Conservation (phyloP, 1,140 invertebrate species). For the Campoletis sonorensis region DNA sequence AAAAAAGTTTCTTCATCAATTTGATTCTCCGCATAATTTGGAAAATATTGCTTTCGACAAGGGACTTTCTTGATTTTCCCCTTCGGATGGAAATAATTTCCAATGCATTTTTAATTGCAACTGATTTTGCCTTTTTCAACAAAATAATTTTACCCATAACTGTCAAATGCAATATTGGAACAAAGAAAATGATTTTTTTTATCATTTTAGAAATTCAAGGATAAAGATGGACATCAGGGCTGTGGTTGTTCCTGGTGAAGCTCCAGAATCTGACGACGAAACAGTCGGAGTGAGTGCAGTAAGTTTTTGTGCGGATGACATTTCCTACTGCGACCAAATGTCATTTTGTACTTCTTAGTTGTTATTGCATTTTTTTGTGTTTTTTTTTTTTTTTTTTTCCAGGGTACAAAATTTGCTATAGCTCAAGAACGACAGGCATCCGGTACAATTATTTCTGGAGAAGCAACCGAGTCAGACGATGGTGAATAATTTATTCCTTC, state of each 20-base stretch:
- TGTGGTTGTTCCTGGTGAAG: slow-evolving; percentile 72
- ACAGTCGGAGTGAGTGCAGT: slow-evolving; percentile 64
- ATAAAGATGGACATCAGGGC: slow-evolving; percentile 70
- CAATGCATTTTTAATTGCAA: no score
- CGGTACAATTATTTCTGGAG: slow-evolving; percentile 72
- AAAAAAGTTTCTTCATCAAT: not conserved
- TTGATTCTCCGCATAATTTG: no score
- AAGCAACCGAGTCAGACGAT: slow-evolving; percentile 74
- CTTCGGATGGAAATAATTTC: no score
- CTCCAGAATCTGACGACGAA: slow-evolving; percentile 75
- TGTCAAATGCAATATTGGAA: no score
- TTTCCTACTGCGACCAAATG: slow-evolving; percentile 24
- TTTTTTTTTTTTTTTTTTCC: slow-evolving; percentile 44
- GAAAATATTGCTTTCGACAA: no score
- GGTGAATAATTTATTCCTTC: slow-evolving; percentile 56
- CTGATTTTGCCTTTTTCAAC: no score
- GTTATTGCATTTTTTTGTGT: no score
- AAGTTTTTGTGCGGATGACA: slow-evolving; percentile 50
- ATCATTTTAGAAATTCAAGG: not conserved
- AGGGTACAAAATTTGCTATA: slow-evolving; percentile 67
- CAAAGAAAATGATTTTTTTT: no score
- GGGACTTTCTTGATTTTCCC: no score
- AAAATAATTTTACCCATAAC: no score
- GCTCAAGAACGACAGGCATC: slow-evolving; percentile 63
- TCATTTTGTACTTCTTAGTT: slow-evolving; percentile 31